These are phyloP conservation scores for Ophiothrix spiculata DNA, from an alignment of 35 echinoderm and acorn worm genomes.

Conservation along the genomic window DNA sequence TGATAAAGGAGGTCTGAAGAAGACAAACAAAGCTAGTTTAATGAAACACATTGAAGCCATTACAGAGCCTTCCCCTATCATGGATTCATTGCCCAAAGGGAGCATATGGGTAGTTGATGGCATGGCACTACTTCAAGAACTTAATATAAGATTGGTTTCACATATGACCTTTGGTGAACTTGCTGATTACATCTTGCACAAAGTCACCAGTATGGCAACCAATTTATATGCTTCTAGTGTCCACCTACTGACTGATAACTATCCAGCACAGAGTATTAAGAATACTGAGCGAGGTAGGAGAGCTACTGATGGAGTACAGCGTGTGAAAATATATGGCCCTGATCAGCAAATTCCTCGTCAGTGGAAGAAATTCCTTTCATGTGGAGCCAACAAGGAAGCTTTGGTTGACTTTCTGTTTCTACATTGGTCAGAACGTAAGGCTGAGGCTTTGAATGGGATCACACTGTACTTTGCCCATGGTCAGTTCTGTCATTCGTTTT, in stretches of 20 bases:
- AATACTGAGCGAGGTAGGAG: not conserved
- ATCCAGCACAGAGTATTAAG: slow-evolving; percentile 5
- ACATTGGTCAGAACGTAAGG: not conserved
- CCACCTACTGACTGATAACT: slow-evolving; percentile 53
- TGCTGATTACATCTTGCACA: slow-evolving; percentile 10
- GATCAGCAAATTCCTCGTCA: slow-evolving; percentile 50
- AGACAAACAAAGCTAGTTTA: not conserved
- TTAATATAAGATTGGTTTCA: not conserved
- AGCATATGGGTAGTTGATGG: not conserved
- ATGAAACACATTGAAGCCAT: not conserved
- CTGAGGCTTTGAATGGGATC: slow-evolving; percentile 16
- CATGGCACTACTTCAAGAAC: not conserved
- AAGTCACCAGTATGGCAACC: slow-evolving; percentile 12
- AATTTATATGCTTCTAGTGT: slow-evolving; percentile 12
- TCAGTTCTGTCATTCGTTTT: slow-evolving; percentile 33
- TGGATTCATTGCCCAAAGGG: not conserved
- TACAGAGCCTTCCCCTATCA: not conserved
- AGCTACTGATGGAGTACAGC: slow-evolving; percentile 3
- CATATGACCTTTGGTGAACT: not conserved
- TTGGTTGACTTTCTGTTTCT: slow-evolving; percentile 41
- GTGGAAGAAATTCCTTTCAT: slow-evolving; percentile 69
- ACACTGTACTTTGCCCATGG: slow-evolving; percentile 59
- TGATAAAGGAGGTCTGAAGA: not conserved
- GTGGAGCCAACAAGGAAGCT: slow-evolving; percentile 43
- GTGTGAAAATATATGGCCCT: slow-evolving; percentile 39